Evolutionary conservation across 2,113 vertebrate species (phyloP), one percentile per base, ranked within the genome.

Genomic region (Pao palembangensis): DNA sequence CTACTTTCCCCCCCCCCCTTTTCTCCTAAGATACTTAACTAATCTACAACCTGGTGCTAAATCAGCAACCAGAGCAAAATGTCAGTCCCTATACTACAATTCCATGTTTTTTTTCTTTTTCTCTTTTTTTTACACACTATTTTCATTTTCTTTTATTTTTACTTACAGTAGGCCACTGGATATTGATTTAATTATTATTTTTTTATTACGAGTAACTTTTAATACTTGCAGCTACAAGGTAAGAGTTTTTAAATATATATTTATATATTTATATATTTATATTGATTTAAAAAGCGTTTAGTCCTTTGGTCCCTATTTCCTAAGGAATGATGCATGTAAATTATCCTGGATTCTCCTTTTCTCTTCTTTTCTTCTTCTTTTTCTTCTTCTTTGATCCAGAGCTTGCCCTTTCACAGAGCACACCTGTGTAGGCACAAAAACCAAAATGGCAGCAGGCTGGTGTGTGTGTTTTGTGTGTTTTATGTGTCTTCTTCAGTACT

Each of bases 261-360:
- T 85, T 89, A 90, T 89, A 87, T 90, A 88, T 91, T 85, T 87
- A 90, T 90, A 90, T 91, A 88, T 91, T 89, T 88, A 88, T 90
- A 89, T 87, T 90, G 78, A 90, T 91, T 91, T 90, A 90, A 91
- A 92, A 91, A 91, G 90, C 88, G 67, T 90, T 88, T 90, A 91
- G 91, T 92, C 91, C 90, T 92, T 92, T 92, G 91, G 91, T 92
- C 91, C 91, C 90, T 92, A 91, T 91, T 90, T 91, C 86, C 91
- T 91, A 92, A 92, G 91, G 90, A 92, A 92, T 92, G 91, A 91
- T 91, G 90, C 90, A 88, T 90, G 90, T 91, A 88, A 90, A 91
- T 91, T 90, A 87, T 92, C 91, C 90, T 91, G 91, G 88, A 91
- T 90, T 91, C 87, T 88, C 86, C 82, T 76, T 81, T 72, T 78